Evolutionary conservation across 2,888 invertebrate genomes (phyloP).

Genomic region (Lysandra coridon): DNA sequence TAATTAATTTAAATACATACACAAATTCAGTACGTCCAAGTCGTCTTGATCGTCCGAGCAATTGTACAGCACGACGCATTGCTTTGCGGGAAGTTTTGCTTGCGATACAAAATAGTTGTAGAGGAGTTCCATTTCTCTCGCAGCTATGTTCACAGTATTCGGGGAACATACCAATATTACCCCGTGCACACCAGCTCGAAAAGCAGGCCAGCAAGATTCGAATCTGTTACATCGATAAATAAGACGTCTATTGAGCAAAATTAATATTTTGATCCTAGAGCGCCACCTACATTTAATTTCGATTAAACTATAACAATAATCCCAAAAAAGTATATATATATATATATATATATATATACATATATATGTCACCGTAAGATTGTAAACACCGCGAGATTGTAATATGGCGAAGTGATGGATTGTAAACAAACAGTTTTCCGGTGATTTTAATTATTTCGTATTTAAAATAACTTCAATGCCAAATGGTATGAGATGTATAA

Average conservation of each 20-base stretch:
- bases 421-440: too few species aligned
- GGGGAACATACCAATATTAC: constrained; percentile 85
- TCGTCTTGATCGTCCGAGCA: constrained; percentile 71
- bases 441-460: too few species aligned
- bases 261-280: not conserved
- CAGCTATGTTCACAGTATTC: constrained; percentile 70
- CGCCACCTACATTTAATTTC: constrained; percentile 10
- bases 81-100: constrained; percentile 82
- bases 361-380: too few species aligned
- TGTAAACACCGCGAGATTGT: too few species aligned
- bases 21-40: constrained; percentile 70
- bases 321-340: too few species aligned
- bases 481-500: too few species aligned
- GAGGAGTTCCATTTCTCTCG: constrained; percentile 81
- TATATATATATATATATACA: too few species aligned
- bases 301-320: not conserved
- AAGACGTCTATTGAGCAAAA: too few species aligned
- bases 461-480: too few species aligned
- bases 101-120: constrained; percentile 86
- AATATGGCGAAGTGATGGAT: too few species aligned
- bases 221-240: constrained; percentile 71
- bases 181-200: constrained; percentile 84
- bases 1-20: constrained; percentile 58
- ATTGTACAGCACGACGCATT: constrained; percentile 83
- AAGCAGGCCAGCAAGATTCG: constrained; percentile 88